Conservation (phyloP, 2,888 invertebrate genomes). For the Conistra vaccinii region DNA sequence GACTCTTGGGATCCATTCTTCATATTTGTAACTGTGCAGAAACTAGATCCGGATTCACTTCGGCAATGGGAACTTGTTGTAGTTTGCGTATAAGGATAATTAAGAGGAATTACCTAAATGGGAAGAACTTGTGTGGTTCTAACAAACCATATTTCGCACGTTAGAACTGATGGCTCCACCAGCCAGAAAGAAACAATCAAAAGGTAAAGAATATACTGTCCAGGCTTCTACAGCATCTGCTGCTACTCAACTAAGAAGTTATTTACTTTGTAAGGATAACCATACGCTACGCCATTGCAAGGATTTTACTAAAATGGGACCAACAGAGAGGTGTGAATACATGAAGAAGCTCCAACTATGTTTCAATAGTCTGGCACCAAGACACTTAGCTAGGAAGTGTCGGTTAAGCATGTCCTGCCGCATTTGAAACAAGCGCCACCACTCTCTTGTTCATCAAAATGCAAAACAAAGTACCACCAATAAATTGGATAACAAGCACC, state of each 20-base stretch:
- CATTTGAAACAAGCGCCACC: slow-evolving; percentile 16
- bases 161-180: slow-evolving; percentile 16
- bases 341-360: slow-evolving; percentile 55
- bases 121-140: slow-evolving; percentile 22
- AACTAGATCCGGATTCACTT: slow-evolving; percentile 63
- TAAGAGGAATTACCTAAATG: slow-evolving; percentile 18
- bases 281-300: no score
- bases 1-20: slow-evolving; percentile 51
- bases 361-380: slow-evolving; percentile 61
- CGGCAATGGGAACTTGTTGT: slow-evolving; percentile 64
- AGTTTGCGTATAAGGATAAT: slow-evolving; percentile 20
- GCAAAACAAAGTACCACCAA: background rate
- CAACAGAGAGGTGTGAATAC: slow-evolving; percentile 50
- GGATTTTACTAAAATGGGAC: slow-evolving; percentile 49
- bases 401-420: slow-evolving; percentile 40
- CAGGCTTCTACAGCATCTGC: background rate
- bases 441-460: slow-evolving; percentile 29
- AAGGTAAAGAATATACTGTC: slow-evolving; percentile 7
- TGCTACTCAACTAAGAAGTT: background rate
- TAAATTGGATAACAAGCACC: slow-evolving; percentile 7
- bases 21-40: no score
- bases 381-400: slow-evolving; percentile 57
- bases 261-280: slow-evolving; percentile 44
- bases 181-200: slow-evolving; percentile 12
- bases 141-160: slow-evolving; percentile 25